These are phyloP conservation scores for Dasyornis broadbenti DNA, from an alignment of 2,113 vertebrate species.

Conservation along the genomic window DNA sequence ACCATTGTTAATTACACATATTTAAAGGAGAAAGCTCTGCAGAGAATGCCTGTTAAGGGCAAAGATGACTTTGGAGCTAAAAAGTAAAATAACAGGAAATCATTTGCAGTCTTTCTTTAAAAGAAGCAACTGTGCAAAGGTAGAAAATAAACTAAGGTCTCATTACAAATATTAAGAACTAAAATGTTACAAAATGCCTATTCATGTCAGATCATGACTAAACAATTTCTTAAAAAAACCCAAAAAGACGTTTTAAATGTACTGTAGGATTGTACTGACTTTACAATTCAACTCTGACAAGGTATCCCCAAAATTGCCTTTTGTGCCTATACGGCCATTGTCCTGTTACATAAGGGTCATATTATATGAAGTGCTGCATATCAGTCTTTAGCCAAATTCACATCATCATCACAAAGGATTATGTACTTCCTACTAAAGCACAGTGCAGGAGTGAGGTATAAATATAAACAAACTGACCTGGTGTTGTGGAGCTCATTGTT, in stretches of 20 bases:
- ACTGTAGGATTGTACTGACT: not conserved
- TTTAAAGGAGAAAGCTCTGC: conserved; percentile 3
- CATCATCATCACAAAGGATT: not conserved
- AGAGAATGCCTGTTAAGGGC: not conserved
- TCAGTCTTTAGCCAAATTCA: not conserved
- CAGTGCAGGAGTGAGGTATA: not conserved
- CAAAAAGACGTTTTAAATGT: not conserved
- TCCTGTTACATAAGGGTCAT: not conserved
- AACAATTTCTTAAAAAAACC: not conserved
- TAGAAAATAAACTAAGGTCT: not conserved
- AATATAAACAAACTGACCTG: conserved; percentile 66
- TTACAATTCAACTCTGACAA: not conserved
- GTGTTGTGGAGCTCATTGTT: conserved; percentile 75
- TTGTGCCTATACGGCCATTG: not conserved
- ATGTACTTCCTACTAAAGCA: not conserved
- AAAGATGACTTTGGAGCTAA: not conserved
- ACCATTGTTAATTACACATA: not conserved
- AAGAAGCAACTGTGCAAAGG: not conserved
- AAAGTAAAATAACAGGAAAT: not conserved
- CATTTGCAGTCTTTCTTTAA: not conserved
- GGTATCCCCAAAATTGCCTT: not conserved
- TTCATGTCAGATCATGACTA: not conserved
- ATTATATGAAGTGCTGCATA: not conserved
- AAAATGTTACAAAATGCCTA: not conserved
- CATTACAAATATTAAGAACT: not conserved